Evolutionary conservation across 2,888 invertebrate genomes (phyloP), one percentile per base, ranked within the genome.

Genomic region (Hirtodrosophila alboralis): DNA sequence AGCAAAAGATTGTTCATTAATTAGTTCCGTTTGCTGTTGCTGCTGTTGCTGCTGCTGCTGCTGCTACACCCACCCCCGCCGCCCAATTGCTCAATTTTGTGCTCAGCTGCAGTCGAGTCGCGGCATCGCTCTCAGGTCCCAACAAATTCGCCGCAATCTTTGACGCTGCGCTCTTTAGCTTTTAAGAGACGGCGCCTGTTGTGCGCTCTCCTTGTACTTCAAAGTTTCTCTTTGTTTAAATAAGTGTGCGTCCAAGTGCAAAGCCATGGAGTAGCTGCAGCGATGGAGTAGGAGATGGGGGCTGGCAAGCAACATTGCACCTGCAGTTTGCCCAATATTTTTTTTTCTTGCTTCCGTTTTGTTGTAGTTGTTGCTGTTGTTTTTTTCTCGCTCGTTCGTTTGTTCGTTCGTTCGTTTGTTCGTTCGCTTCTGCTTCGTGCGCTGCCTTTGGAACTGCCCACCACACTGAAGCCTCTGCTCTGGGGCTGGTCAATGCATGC

Each of bases 1-100:
- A 49, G 67, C 73, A 44, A 53, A 77, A 84, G 85, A 79, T 79
- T 83, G 75, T 79, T 69, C 84, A 84, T 81, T 81, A 81, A 86
- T 81, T 81, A 81, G 86, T 81, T 86, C 86, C 81, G 81, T 79
- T 80, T 72, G 63, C 56, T 33, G 61, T 56, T 43, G 41, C 38
- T 21, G 52, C 43, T 37, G 41, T 21, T 31, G 53, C 26, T 18
- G 31, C 26, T 27, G 47, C 27, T 37, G 44, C 38, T 38, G 51
- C 31, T 30, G n/a, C n/a, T n/a, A n/a, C n/a, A n/a, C n/a, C n/a
- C n/a, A n/a, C 31, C 26, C 38, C 14, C 33, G 21, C 8, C 8
- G 31, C 37, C 47, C 18, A 18, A 5, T 36, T 61, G 60, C 61
- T 61, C 62, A 62, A 52, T 61, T 33, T 28, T 33, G 38, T 51